Conservation (phyloP, 2,797 vertebrate genomes). For the Apogon hyalosoma region DNA sequence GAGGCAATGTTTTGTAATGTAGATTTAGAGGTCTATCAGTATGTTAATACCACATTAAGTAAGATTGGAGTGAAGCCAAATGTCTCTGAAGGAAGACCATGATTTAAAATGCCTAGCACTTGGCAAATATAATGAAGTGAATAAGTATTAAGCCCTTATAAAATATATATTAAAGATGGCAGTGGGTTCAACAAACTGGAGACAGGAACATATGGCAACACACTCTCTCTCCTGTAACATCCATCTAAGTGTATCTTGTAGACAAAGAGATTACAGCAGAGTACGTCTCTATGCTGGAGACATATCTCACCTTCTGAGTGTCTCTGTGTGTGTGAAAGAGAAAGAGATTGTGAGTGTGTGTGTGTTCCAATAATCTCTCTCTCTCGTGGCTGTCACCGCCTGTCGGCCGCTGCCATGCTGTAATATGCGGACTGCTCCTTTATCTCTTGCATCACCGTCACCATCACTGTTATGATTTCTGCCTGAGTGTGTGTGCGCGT, state of each 20-base stretch:
- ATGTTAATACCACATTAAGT: too few relatives aligned
- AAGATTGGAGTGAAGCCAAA: too few relatives aligned
- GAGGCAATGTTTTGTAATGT: too few relatives aligned
- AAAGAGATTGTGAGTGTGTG: conserved; percentile 40
- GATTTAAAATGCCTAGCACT: neutral
- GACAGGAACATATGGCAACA: neutral
- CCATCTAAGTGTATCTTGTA: conserved; percentile 68
- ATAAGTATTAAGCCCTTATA: neutral
- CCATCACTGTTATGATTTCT: conserved; percentile 88
- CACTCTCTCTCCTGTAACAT: conserved; percentile 43
- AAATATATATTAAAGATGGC: conserved; percentile 6
- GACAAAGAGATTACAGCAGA: conserved; percentile 74
- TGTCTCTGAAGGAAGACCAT: neutral
- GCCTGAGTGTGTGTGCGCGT: conserved; percentile 26
- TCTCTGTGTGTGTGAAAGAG: conserved; percentile 46
- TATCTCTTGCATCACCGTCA: conserved; percentile 85
- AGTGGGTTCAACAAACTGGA: neutral
- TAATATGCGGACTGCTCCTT: conserved; percentile 66
- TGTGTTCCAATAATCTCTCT: conserved; percentile 75
- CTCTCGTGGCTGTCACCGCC: conserved; percentile 76
- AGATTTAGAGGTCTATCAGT: too few relatives aligned
- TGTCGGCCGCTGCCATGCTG: conserved; percentile 68
- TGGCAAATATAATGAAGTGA: neutral
- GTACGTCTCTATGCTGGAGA: conserved; percentile 64
- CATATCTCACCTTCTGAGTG: conserved; percentile 70